Conservation (phyloP, 2,888 invertebrate genomes). For the Rotaria macrura region DNA sequence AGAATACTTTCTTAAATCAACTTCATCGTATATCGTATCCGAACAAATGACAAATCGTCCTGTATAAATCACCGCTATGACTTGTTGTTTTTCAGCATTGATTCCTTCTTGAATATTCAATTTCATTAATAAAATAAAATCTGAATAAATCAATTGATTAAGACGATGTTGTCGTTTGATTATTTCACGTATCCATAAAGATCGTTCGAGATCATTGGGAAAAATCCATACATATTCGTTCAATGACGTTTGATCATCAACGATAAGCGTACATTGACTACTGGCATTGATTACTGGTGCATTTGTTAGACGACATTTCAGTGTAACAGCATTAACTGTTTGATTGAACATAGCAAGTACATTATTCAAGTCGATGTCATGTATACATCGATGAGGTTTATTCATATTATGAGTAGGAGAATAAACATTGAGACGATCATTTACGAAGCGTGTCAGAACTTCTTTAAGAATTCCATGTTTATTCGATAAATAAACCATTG, state of each 20-base stretch:
- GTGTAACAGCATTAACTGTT: background rate
- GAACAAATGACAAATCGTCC: background rate
- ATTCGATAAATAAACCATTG: background rate
- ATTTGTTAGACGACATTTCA: background rate
- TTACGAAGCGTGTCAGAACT: background rate
- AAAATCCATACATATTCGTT: background rate
- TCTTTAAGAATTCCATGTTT: background rate
- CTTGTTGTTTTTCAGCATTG: background rate
- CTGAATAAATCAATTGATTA: background rate
- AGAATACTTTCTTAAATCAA: background rate
- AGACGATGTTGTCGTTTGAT: background rate
- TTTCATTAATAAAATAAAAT: conserved; percentile 10
- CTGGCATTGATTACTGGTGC: background rate
- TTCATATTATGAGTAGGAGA: background rate
- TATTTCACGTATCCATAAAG: background rate
- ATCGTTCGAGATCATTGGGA: background rate
- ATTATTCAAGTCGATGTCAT: background rate
- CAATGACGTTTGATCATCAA: background rate
- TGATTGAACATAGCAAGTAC: background rate
- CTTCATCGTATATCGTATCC: background rate
- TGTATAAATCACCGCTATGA: background rate
- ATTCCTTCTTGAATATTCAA: background rate
- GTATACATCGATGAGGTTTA: background rate
- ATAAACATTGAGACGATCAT: background rate
- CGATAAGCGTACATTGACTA: background rate